Evolutionary conservation across 2,888 invertebrate species (phyloP).

Genomic region (Cynaeus angustus): DNA sequence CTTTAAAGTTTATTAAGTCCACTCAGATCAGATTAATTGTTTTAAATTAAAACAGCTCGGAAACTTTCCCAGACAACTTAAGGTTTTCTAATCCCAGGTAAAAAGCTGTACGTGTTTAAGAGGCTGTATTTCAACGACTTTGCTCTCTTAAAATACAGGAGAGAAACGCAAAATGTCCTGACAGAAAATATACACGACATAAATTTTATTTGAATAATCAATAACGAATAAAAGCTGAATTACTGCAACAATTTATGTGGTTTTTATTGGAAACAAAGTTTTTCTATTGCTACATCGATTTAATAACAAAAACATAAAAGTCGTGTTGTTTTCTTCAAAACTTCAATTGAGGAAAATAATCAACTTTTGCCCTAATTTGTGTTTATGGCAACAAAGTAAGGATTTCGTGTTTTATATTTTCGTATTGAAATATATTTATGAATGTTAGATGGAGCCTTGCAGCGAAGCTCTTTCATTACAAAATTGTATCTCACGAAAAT

Average conservation of each 20-base stretch:
- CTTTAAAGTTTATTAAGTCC: conserved; percentile 20
- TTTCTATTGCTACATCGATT: conserved; percentile 29
- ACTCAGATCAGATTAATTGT: conserved; percentile 35
- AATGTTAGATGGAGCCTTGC: too few relatives aligned
- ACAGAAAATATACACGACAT: conserved; percentile 23
- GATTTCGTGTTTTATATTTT: too few relatives aligned
- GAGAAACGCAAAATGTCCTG: background rate
- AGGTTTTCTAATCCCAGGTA: conserved; percentile 22
- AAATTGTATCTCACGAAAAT: background rate
- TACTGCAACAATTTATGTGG: conserved; percentile 26
- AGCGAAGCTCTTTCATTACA: too few relatives aligned
- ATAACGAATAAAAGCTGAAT: conserved; percentile 28
- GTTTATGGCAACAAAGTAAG: background rate
- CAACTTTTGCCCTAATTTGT: background rate
- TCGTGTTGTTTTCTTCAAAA: background rate
- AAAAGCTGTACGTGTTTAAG: conserved; percentile 37
- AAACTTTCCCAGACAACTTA: conserved; percentile 21
- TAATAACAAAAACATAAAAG: conserved; percentile 14
- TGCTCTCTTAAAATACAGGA: conserved; percentile 9
- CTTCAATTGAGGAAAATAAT: background rate
- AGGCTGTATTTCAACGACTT: background rate
- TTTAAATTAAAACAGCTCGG: conserved; percentile 24
- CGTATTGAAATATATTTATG: too few relatives aligned
- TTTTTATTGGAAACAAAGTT: conserved; percentile 29
- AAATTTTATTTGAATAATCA: conserved; percentile 35